These are phyloP conservation scores for Hephaestus fuliginosus DNA, from an alignment of 2,797 vertebrate genomes.

Conservation along the genomic window DNA sequence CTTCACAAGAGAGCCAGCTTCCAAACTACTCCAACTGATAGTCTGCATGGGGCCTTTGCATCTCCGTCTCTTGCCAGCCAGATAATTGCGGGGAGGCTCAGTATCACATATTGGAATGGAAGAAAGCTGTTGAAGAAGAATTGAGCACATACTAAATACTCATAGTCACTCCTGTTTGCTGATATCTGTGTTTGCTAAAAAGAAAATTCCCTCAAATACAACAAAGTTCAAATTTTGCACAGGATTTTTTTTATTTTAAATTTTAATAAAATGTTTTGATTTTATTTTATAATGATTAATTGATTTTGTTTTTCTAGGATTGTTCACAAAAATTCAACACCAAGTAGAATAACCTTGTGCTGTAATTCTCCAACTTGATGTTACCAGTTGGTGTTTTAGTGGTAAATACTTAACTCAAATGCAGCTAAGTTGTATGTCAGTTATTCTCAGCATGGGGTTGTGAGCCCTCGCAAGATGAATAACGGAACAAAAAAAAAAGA, in stretches of 20 bases:
- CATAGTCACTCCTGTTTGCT: neutral
- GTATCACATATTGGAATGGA: conserved; percentile 8
- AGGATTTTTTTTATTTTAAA: neutral
- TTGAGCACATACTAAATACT: conserved; percentile 1
- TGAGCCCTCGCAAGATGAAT: neutral
- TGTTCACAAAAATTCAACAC: neutral
- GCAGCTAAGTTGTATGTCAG: neutral
- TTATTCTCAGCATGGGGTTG: neutral
- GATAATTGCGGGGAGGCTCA: conserved; percentile 32
- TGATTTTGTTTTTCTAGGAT: neutral
- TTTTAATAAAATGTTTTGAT: neutral
- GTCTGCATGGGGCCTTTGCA: conserved; percentile 18
- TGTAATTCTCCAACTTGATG: neutral
- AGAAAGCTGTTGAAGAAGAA: conserved; percentile 15
- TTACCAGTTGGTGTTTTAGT: neutral
- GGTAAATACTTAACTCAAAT: neutral
- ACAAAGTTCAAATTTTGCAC: neutral
- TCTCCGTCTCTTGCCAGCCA: conserved; percentile 2
- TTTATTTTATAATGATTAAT: neutral
- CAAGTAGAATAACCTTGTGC: neutral
- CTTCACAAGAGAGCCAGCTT: conserved; percentile 40
- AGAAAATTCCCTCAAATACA: neutral
- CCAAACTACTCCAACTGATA: conserved; percentile 30
- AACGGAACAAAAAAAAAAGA: neutral
- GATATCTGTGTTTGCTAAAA: conserved; percentile 9